phyloP scores from a whole-genome alignment of 2,797 vertebrate species.

The Bovichtus diacanthus region DNA sequence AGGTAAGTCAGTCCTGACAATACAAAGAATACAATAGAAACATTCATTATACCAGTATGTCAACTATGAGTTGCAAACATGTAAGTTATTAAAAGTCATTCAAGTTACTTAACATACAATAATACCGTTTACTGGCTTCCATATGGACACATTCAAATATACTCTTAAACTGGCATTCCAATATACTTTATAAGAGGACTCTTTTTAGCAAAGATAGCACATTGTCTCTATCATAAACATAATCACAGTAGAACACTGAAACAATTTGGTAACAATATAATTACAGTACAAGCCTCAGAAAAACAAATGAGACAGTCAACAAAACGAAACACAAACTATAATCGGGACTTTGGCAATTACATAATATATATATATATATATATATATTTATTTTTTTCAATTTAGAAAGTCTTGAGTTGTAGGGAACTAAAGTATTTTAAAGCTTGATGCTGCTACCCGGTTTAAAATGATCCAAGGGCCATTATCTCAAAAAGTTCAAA shows the following conservation, averaged over 20 bases:
- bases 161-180: conserved; percentile 89
- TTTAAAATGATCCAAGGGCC: conserved; percentile 79
- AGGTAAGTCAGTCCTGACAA: conserved; percentile 94
- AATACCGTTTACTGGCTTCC: conserved; percentile 89
- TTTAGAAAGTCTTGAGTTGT: conserved; percentile 65
- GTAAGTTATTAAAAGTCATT: conserved; percentile 98
- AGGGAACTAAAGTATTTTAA: conserved; percentile 74
- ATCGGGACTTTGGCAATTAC: conserved; percentile 86
- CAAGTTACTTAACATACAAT: conserved; percentile 96
- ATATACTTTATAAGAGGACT: conserved; percentile 82
- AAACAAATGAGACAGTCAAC: conserved; percentile 68
- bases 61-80: conserved; percentile 97
- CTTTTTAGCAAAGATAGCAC: conserved; percentile 84
- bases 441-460: conserved; percentile 84
- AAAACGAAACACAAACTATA: conserved; percentile 73
- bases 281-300: conserved; percentile 81
- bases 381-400: conserved; percentile 23
- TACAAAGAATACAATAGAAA: conserved; percentile 99
- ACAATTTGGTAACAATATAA: conserved; percentile 84
- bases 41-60: conserved; percentile 94
- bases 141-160: conserved; percentile 94
- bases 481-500: conserved; percentile 70
- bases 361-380: conserved; percentile 38
- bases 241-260: conserved; percentile 83
- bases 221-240: conserved; percentile 82